These are phyloP conservation scores for Drosophila melanosoma DNA, from an alignment of 2,888 invertebrate genomes.

Conservation along the genomic window DNA sequence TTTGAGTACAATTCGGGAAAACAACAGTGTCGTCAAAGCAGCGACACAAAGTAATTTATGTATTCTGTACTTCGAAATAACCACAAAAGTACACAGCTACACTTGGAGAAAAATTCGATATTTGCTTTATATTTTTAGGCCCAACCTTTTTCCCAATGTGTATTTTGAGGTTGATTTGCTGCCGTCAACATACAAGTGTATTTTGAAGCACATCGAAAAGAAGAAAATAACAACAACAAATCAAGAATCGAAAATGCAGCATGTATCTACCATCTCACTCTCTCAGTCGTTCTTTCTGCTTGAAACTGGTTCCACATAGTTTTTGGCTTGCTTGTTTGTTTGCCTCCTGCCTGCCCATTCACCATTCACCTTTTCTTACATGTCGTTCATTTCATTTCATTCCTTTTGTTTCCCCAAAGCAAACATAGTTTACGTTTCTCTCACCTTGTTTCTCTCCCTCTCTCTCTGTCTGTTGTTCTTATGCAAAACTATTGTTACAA, in stretches of 20 bases:
- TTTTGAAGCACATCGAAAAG: conserved; percentile 21
- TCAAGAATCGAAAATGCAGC: conserved; percentile 64
- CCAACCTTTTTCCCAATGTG: not conserved
- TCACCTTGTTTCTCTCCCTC: conserved; percentile 9
- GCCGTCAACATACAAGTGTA: conserved; percentile 8
- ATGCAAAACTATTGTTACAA: conserved; percentile 58
- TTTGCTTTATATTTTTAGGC: not conserved
- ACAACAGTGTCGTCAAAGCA: conserved; percentile 44
- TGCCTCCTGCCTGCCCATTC: conserved; percentile 43
- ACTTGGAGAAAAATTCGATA: not conserved
- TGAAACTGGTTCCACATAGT: conserved; percentile 57
- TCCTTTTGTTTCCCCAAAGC: conserved; percentile 40
- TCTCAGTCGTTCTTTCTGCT: conserved; percentile 16
- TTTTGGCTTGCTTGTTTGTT: conserved; percentile 17
- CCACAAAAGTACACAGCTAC: conserved; percentile 16
- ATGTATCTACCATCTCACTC: conserved; percentile 44
- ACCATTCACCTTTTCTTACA: conserved; percentile 46
- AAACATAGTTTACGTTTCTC: conserved; percentile 46
- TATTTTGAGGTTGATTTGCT: conserved; percentile 19
- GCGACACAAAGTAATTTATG: conserved; percentile 28
- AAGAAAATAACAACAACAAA: conserved; percentile 43
- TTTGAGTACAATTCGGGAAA: conserved; percentile 23
- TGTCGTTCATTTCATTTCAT: conserved; percentile 41
- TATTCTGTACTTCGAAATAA: conserved; percentile 24
- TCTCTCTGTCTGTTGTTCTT: conserved; percentile 18